Base-by-base conservation (phyloP, 2,113 vertebrate species). In the Lipophrys pholis region DNA sequence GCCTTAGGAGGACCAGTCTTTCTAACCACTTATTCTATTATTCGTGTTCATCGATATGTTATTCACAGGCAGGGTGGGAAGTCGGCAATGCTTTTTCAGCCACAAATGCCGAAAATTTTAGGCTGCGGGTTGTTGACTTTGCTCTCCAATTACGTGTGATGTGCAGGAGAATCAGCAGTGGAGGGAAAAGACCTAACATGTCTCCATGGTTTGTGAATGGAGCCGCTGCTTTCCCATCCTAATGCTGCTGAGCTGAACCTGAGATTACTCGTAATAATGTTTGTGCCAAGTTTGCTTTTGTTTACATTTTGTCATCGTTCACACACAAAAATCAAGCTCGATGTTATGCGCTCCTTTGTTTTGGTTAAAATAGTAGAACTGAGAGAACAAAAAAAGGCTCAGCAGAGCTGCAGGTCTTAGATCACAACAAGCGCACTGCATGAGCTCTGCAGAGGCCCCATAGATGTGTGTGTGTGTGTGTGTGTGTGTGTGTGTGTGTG, bases 211-310 rank as follows among this genome's bases (percentile, higher is more conserved):
- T 30, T 16, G 36, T 21, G 36, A 63, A 59, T 42, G 38, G 17
- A 50, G 1, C 11, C 1, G 3, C 21, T 6, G 38, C 38, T 69
- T 66, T 72, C 52, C 48, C 39, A 6, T 12, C 38, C 8, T 5
- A 5, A 39, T 64, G 38, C 9, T 35, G 42, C 11, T 6, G 36
- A 77, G 38, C 6, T 51, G 4, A 69, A 69, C 62, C 49, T 54
- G 38, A n/a, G 35, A 30, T 66, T 78, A 36, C 60, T 76, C 73
- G 76, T 67, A 35, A 55, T 40, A 10, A 65, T 35, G 46, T 84
- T 67, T 80, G 77, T 89, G 86, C 85, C 86, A 88, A 85, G 55
- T 83, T 79, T 70, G 9, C 10, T 38, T 83, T 87, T 84, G 85
- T 87, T 89, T 87, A 85, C 73, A 70, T 30, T 83, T 63, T 73